Evolutionary conservation across 2,113 vertebrate species (phyloP).

Genomic region (Spea bombifrons): DNA sequence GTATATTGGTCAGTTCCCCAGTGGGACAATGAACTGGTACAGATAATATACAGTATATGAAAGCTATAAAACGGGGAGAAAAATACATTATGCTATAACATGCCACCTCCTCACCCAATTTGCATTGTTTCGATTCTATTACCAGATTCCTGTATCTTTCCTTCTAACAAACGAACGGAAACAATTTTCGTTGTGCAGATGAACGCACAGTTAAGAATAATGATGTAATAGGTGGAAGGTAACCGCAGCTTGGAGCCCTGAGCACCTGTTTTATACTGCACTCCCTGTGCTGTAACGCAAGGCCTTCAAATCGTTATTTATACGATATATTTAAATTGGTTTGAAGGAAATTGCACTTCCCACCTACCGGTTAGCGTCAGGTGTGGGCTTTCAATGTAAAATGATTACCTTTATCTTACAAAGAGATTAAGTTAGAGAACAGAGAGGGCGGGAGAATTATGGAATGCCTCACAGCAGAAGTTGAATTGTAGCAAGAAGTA

Average conservation of each 20-base stretch:
- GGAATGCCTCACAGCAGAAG: too few relatives aligned
- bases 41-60: not conserved
- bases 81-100: not conserved
- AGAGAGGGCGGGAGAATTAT: too few relatives aligned
- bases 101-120: not conserved
- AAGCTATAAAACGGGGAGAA: not conserved
- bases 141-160: not conserved
- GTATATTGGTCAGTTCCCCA: too few relatives aligned
- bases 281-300: not conserved
- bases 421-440: too few relatives aligned
- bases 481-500: too few relatives aligned
- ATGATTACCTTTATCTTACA: too few relatives aligned
- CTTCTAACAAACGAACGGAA: not conserved
- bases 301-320: slow-evolving; percentile 2
- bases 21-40: not conserved
- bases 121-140: not conserved
- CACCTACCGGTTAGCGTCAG: not conserved
- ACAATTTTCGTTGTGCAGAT: slow-evolving; percentile 6
- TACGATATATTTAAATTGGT: not conserved
- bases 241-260: not conserved
- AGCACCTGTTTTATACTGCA: slow-evolving; percentile 10
- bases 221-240: not conserved
- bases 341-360: not conserved
- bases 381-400: too few relatives aligned
- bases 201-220: slow-evolving; percentile 5